Base-by-base conservation (phyloP, 1,140 invertebrate genomes). In the Musca domestica region DNA sequence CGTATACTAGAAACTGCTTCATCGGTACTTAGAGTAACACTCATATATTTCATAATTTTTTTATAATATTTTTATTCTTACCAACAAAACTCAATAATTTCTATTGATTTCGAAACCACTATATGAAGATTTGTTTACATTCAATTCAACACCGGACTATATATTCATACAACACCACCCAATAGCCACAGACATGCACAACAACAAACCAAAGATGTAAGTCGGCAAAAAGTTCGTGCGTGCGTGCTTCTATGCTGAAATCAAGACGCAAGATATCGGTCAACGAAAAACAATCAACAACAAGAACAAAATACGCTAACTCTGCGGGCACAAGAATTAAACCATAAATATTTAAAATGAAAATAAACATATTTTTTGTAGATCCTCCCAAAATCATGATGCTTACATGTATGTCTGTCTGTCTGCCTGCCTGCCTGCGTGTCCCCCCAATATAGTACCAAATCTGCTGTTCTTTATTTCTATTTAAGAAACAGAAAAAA, bases 261-360 rank as follows among this genome's bases (percentile, higher is more conserved):
- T 41, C 34, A 41, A 41, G 34, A 51, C 20, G n/a, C 34, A 61
- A 19, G n/a, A 61, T 20, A 61, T 34, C 6, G 56, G 34, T 19
- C 27, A 54, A 14, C 15, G 4, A 25, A 54, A 56, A 15, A 15
- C 10, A 4, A 25, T 25, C 10, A 56, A 56, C 2, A 56, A 56
- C 52, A 61, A 61, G 27, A 30, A 58, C 14, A 27, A 49, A 49
- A 49, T 49, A 49, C 2, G 27, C 27, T 30, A 30, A 30, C 27
- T 14, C 47, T n/a, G 47, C 15, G 47, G 27, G 23, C 25, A n/a
- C 12, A 30, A 30, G 27, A 30, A 30, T 9, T 30, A 30, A 41
- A 41, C 15, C 27, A 61, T 41, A 61, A 17, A 61, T 41, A 61
- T 61, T 41, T 61, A 19, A 61, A 34, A 61, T 34, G 6, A 61